A percentile compares a stretch with the other conserved stretches of the same genome.
Conservation (phyloP, 2,113 vertebrate species). For the Melanocharis versteri region DNA sequence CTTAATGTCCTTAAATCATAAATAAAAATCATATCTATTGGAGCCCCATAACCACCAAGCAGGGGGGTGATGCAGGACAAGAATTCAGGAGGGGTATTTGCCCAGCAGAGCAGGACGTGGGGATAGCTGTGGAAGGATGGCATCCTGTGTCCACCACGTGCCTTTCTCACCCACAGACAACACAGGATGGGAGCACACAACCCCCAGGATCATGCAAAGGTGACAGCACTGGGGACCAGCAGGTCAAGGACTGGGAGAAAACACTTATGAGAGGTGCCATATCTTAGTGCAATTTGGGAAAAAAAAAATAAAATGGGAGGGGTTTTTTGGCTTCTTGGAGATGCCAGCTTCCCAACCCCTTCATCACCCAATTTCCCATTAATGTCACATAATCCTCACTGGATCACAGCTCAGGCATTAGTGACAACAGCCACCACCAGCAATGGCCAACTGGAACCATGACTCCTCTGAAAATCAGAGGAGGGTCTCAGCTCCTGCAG, state of each 20-base stretch:
- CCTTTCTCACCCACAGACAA: not conserved
- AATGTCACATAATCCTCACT: not conserved
- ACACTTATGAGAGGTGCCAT: not conserved
- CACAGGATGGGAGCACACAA: rapidly evolving
- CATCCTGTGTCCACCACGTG: rapidly evolving
- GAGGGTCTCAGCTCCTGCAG: not conserved
- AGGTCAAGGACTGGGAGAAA: not conserved
- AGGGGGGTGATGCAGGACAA: not conserved
- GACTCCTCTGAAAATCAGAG: not conserved
- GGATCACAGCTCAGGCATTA: not conserved
- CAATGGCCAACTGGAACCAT: rapidly evolving
- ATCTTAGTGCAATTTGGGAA: not conserved
- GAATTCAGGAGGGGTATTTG: not conserved
- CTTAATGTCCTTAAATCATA: not conserved
- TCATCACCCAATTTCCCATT: not conserved
- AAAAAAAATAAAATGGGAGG: not conserved
- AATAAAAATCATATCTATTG: not conserved
- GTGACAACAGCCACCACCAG: not conserved
- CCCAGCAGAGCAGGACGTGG: not conserved
- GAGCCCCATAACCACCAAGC: not conserved
- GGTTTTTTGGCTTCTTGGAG: not conserved
- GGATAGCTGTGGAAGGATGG: not conserved
- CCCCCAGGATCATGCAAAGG: not conserved
- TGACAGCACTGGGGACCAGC: no score
- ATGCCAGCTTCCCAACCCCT: not conserved